These are phyloP conservation scores for Pterostichus niger DNA, from an alignment of 2,888 invertebrate genomes.

Conservation along the genomic window DNA sequence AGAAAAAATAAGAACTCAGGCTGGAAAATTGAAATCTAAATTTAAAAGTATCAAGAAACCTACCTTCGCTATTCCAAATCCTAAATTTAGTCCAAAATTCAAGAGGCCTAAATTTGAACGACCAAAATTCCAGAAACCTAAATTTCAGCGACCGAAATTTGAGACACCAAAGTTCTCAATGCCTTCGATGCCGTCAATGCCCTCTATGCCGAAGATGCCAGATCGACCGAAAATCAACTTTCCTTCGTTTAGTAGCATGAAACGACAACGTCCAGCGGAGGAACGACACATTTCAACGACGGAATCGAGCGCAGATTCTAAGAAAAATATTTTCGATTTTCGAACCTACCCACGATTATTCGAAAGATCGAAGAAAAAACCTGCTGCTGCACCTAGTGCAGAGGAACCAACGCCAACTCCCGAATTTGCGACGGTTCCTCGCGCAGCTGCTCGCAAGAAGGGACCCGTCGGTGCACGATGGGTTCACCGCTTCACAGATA, in stretches of 20 bases:
- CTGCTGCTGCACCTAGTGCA: constrained; percentile 78
- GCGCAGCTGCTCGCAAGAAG: constrained; percentile 79
- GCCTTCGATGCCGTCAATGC: constrained; percentile 75
- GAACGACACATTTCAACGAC: constrained; percentile 78
- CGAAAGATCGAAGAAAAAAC: constrained; percentile 77
- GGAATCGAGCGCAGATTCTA: constrained; percentile 79
- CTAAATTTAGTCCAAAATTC: constrained; percentile 69
- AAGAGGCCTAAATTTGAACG: constrained; percentile 76
- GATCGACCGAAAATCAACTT: constrained; percentile 81
- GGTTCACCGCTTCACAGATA: constrained; percentile 74
- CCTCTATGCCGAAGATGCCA: constrained; percentile 76
- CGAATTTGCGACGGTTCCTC: constrained; percentile 84
- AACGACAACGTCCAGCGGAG: constrained; percentile 74
- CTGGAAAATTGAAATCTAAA: constrained; percentile 85
- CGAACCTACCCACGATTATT: constrained; percentile 89
- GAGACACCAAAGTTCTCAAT: constrained; percentile 82
- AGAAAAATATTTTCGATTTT: constrained; percentile 84
- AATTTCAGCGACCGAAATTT: constrained; percentile 78
- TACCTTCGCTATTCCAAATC: constrained; percentile 76
- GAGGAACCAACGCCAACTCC: constrained; percentile 82
- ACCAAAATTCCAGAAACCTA: constrained; percentile 77
- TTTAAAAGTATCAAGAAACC: constrained; percentile 82
- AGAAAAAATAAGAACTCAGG: constrained; percentile 84
- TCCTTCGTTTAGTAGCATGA: constrained; percentile 74
- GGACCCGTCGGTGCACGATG: constrained; percentile 78